Percentiles rank a stretch among this genome's conserved stretches.
Evolutionary conservation across 2,797 vertebrate genomes (phyloP).

Genomic region (Aldrovandia affinis): DNA sequence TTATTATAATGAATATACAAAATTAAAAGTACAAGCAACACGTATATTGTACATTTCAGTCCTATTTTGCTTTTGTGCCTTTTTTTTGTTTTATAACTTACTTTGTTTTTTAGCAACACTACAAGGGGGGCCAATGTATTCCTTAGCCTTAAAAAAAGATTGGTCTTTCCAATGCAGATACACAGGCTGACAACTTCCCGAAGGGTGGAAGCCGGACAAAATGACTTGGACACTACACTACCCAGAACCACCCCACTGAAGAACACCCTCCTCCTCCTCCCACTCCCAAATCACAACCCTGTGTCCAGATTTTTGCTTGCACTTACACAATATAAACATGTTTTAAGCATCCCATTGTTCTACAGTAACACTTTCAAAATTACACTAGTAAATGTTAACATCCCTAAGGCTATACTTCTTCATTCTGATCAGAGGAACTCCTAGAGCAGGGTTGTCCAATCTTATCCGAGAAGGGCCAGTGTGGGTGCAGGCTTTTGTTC

Average conservation of each 20-base stretch:
- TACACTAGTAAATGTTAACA: conserved; percentile 35
- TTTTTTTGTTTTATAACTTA: conserved; percentile 32
- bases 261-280: conserved; percentile 9
- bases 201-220: conserved; percentile 52
- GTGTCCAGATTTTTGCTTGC: conserved; percentile 18
- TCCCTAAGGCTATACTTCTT: not conserved
- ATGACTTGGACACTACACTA: conserved; percentile 33
- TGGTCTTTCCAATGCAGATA: conserved; percentile 52
- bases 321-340: conserved; percentile 33
- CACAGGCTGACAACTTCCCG: conserved; percentile 25
- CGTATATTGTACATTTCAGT: conserved; percentile 77
- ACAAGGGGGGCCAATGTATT: conserved; percentile 65
- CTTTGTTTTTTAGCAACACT: conserved; percentile 58
- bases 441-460: too few relatives aligned
- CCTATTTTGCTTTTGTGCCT: conserved; percentile 43
- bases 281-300: conserved; percentile 20
- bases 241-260: conserved; percentile 33
- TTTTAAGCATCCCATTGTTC: not conserved
- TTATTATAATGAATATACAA: conserved; percentile 84
- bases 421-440: too few relatives aligned
- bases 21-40: conserved; percentile 82
- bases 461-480: too few relatives aligned
- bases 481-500: too few relatives aligned
- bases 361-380: conserved; percentile 27
- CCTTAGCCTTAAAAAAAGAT: conserved; percentile 50